Base-by-base conservation (phyloP, 2,888 invertebrate species). In the Branchellion lobata region DNA sequence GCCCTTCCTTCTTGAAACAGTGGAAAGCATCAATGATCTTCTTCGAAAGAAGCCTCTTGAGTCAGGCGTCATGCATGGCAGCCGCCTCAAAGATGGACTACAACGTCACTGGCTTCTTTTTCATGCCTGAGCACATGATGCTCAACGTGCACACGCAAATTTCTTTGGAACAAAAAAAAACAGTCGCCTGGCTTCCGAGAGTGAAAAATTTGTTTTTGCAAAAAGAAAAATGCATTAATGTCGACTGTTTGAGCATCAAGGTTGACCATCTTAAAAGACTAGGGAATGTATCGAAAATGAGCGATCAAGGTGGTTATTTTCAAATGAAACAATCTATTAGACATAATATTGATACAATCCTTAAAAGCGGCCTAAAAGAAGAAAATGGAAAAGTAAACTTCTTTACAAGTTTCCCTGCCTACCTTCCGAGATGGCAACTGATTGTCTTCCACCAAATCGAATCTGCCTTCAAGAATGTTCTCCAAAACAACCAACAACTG, bases 21-120 rank as follows among this genome's bases (percentile, higher is more conserved):
- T 82, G 82, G 82, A 78, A 79, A 33, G 57, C 82, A n/a, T 80
- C 82, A 2, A 79, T 81, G 31, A 53, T 83, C 18, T 29, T n/a
- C n/a, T 65, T 80, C 11, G 75, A 71, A 11, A 33, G 47, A 18
- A 57, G 51, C 1, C 29, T 21, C 14, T 36, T 79, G 14, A 72
- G 73, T 18, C 72, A 71, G 5, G 57, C 74, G 18, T 31, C 81
- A 0, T 84, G 84, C 73, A 21, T 82, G n/a, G 24, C 71, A 8
- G 76, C 36, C 1, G 83, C 83, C 2, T 76, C 79, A 36, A 51
- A 78, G 29, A 81, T 84, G 82, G 68, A 78, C 21, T 81, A 82
- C 78, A 82, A 81, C 11, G 80, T 82, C 11, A 76, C 72, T 5
- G 84, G 82, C 0, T 82, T 80, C 78, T 73, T 84, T 21, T 76